Conservation (phyloP, 2,113 vertebrate species). For the Anguilla rostrata region DNA sequence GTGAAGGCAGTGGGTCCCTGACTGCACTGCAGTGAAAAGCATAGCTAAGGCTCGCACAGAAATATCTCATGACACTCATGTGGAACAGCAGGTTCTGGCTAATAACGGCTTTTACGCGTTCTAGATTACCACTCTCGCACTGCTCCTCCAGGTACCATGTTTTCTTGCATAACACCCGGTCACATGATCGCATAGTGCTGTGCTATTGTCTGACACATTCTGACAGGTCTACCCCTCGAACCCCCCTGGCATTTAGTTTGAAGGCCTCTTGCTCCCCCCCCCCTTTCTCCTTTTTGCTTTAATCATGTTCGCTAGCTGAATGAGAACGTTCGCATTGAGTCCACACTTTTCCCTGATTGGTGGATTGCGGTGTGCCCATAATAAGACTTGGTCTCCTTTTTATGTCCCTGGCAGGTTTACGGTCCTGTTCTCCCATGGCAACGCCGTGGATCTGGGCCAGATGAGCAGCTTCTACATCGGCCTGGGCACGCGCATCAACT, state of each 20-base stretch:
- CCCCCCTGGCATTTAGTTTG: background rate
- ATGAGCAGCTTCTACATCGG: constrained; percentile 99
- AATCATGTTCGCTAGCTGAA: background rate
- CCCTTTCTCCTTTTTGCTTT: background rate
- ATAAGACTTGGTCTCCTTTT: background rate
- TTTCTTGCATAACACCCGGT: background rate
- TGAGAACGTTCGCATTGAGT: too few species aligned
- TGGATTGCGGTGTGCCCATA: too few species aligned
- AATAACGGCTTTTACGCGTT: background rate
- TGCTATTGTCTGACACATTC: background rate
- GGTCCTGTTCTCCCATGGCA: constrained; percentile 93
- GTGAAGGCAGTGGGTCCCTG: background rate
- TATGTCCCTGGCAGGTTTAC: constrained; percentile 78
- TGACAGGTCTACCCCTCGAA: background rate
- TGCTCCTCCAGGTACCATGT: background rate
- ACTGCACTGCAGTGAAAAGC: background rate
- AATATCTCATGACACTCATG: constrained; percentile 10
- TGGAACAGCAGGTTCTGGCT: background rate
- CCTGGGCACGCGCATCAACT: constrained; percentile 92
- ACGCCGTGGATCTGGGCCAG: constrained; percentile 95
- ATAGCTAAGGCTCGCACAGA: background rate
- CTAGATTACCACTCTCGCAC: background rate
- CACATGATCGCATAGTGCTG: background rate
- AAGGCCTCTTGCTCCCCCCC: background rate
- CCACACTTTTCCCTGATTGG: background rate